Base-by-base conservation (phyloP, 2,797 vertebrate species). In the Lerista edwardsae region DNA sequence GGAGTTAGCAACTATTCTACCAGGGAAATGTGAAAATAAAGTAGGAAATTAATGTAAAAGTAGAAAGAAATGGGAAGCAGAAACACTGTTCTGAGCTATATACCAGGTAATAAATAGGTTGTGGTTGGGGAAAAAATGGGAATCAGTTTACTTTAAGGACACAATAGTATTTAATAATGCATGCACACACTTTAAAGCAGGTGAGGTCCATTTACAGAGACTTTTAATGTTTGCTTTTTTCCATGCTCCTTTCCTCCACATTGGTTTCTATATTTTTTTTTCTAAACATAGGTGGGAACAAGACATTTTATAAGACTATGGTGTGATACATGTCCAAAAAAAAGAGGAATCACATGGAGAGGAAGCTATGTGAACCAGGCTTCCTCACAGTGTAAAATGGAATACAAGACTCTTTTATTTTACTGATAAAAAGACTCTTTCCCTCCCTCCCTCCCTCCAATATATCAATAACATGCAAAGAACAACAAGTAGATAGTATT, bases 401-500 rank as follows among this genome's bases (percentile, higher is more conserved):
- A 64, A 64, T 62, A 62, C 61, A n/a, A 47, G 2, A 27, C 27
- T 15, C n/a, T n/a, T n/a, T n/a, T n/a, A n/a, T 82, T 74, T 64
- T 62, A 47, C 39, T 68, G 47, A 76, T 55, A 76, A 55, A 55
- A 55, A 55, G 51, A 55, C 51, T 15, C 51, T 55, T 17, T 55
- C 51, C 3, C 51, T 55, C 14, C 19, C 41, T 44, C 41, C 8
- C 41, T 44, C 41, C 8, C 41, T 44, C 41, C 41, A 4, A 44
- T 64, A 47, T 31, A 47, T 31, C 17, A 67, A 47, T n/a, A 67
- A 59, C 59, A 76, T 76, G 75, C 39, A 82, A 76, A 62, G 47
- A 34, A 83, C 59, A 82, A 74, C 29, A 65, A 21, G 64, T 76
- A 76, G 51, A 76, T 83, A 76, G 61, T 77, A 69, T 79, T 79